A percentile compares a stretch with the other conserved stretches of the same genome.
These are phyloP conservation scores for Zoroaster sp. DNA, from an alignment of 53 echinoderm and acorn worm species.

Conservation along the genomic window DNA sequence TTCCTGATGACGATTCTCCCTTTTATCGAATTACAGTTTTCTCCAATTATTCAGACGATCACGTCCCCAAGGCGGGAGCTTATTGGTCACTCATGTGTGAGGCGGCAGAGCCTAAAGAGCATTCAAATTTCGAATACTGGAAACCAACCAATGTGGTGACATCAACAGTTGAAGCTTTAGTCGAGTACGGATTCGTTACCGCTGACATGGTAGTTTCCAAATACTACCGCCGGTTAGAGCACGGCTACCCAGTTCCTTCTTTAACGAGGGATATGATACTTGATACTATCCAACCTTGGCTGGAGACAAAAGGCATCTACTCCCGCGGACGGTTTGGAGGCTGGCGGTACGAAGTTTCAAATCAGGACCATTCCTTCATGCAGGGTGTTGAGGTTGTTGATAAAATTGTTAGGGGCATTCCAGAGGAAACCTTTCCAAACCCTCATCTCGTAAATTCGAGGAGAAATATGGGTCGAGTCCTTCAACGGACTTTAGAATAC, in stretches of 20 bases:
- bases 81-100: constrained; percentile 64
- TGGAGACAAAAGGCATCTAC: constrained; percentile 24
- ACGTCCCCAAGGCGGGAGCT: constrained; percentile 24
- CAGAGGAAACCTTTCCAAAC: constrained; percentile 40
- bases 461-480: constrained; percentile 16
- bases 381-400: constrained; percentile 59
- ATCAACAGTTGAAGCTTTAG: constrained; percentile 30
- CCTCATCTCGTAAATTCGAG: constrained; percentile 52
- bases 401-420: background rate
- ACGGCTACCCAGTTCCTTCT: constrained; percentile 59
- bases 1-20: constrained; percentile 57
- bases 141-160: background rate
- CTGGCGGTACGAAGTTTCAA: constrained; percentile 58
- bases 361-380: constrained; percentile 61
- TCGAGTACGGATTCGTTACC: constrained; percentile 44
- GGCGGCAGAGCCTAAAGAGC: constrained; percentile 29
- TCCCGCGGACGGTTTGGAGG: constrained; percentile 60
- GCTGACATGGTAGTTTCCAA: constrained; percentile 37
- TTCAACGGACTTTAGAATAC: too few species aligned
- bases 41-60: constrained; percentile 54
- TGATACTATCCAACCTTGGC: constrained; percentile 43
- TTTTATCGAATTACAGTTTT: constrained; percentile 57
- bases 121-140: background rate
- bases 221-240: constrained; percentile 50
- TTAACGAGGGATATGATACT: constrained; percentile 15